Evolutionary conservation across 2,888 invertebrate genomes (phyloP).

Genomic region (Fragum fragum): DNA sequence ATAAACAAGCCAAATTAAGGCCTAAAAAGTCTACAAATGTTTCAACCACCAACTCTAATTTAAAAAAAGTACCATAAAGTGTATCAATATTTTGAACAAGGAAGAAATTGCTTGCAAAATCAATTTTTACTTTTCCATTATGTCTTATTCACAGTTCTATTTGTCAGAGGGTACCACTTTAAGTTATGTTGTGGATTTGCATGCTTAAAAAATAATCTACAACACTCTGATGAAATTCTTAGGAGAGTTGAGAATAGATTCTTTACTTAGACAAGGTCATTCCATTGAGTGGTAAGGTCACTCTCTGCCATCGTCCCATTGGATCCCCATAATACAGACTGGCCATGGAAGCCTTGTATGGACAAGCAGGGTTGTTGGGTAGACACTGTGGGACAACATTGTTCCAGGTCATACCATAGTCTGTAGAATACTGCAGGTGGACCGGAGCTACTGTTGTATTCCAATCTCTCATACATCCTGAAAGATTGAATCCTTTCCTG

Average conservation of each 20-base stretch:
- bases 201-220: too few relatives aligned
- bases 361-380: slow-evolving; percentile 80
- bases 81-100: too few relatives aligned
- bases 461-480: slow-evolving; percentile 82
- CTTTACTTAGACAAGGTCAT: slow-evolving; percentile 78
- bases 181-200: too few relatives aligned
- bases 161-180: too few relatives aligned
- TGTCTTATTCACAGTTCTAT: too few relatives aligned
- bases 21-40: too few relatives aligned
- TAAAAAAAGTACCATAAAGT: too few relatives aligned
- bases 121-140: too few relatives aligned
- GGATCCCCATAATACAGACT: slow-evolving; percentile 81
- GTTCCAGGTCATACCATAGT: slow-evolving; percentile 85
- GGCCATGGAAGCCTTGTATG: slow-evolving; percentile 77
- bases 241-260: background rate
- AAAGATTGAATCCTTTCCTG: background rate
- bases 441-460: slow-evolving; percentile 81
- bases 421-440: slow-evolving; percentile 85
- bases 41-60: too few relatives aligned
- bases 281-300: slow-evolving; percentile 75
- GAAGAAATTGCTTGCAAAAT: too few relatives aligned
- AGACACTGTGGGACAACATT: slow-evolving; percentile 81
- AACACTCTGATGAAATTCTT: too few relatives aligned
- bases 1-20: too few relatives aligned
- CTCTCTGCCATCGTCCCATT: slow-evolving; percentile 79